Percentiles rank a stretch among this genome's conserved stretches.
Evolutionary conservation across 30 jellyfish, hydroid and myxozoan genomes (phyloP).

Genomic region (Catostylus mosaicus): DNA sequence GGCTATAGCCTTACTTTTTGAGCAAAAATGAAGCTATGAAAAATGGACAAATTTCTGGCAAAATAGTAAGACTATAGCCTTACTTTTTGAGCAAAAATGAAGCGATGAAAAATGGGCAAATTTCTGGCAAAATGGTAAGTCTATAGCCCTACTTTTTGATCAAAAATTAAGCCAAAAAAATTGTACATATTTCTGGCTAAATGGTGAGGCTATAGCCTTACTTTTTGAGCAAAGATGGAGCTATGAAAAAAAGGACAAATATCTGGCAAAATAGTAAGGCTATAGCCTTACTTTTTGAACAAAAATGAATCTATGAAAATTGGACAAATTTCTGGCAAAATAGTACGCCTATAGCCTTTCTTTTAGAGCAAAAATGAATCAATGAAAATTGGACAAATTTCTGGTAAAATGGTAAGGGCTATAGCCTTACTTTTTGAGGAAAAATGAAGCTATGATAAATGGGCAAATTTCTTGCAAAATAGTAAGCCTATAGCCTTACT

Average conservation of each 20-base stretch:
- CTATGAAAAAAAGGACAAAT: too few relatives aligned
- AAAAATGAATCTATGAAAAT: neutral
- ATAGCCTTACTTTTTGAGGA: neutral
- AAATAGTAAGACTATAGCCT: too few relatives aligned
- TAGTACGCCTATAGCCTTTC: neutral
- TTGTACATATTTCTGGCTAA: neutral
- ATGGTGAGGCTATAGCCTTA: neutral
- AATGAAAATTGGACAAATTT: neutral
- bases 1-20: too few relatives aligned
- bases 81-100: neutral
- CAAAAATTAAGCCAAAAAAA: neutral
- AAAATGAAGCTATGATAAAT: neutral
- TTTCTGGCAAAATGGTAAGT: too few relatives aligned
- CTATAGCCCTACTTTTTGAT: neutral
- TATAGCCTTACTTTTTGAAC: constrained; percentile 8
- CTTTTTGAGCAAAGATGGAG: neutral
- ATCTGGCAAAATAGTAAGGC: neutral
- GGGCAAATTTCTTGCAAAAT: too few relatives aligned
- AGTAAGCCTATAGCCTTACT: neutral
- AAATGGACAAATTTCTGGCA: too few relatives aligned
- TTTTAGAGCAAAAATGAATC: neutral
- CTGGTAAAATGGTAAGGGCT: neutral
- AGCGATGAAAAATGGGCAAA: neutral
- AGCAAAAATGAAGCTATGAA: too few relatives aligned
- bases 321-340: neutral